These are phyloP conservation scores for Tachina lurida DNA, from an alignment of 2,888 invertebrate species.

Conservation along the genomic window DNA sequence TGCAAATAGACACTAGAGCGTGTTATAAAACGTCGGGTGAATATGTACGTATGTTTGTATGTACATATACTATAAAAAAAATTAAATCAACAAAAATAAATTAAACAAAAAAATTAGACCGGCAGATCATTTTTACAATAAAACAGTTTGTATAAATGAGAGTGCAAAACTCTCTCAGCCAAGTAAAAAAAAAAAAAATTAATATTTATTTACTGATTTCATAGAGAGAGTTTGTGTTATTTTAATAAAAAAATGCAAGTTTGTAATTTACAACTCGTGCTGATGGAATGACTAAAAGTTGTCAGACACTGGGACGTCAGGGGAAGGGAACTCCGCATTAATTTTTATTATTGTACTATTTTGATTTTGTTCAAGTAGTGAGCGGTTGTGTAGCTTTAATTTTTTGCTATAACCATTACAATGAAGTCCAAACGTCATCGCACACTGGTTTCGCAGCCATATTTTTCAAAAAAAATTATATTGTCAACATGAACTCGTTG, in stretches of 20 bases:
- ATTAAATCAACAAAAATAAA: constrained; percentile 5
- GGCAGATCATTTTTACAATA: constrained; percentile 49
- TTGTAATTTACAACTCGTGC: background rate
- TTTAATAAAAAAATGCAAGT: background rate
- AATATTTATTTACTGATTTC: background rate
- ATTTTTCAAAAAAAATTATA: no score
- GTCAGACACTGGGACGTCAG: constrained; percentile 58
- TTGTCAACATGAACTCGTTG: no score
- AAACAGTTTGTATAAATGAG: constrained; percentile 21
- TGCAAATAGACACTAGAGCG: constrained; percentile 60
- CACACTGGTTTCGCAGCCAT: background rate
- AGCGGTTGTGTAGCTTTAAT: background rate
- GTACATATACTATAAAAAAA: no score
- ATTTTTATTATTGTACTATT: constrained; percentile 2
- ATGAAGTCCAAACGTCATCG: constrained; percentile 37
- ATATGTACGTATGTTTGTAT: background rate
- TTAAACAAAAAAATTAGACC: constrained; percentile 42
- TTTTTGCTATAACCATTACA: constrained; percentile 50
- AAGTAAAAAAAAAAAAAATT: background rate
- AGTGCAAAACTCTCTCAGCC: constrained; percentile 33
- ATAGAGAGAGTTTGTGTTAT: constrained; percentile 15
- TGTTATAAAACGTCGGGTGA: constrained; percentile 58
- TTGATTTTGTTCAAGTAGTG: background rate
- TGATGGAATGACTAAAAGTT: constrained; percentile 25
- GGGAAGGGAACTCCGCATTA: constrained; percentile 40